phyloP scores from a whole-genome alignment of 2,797 vertebrate genomes.

The Falco rusticolus region DNA sequence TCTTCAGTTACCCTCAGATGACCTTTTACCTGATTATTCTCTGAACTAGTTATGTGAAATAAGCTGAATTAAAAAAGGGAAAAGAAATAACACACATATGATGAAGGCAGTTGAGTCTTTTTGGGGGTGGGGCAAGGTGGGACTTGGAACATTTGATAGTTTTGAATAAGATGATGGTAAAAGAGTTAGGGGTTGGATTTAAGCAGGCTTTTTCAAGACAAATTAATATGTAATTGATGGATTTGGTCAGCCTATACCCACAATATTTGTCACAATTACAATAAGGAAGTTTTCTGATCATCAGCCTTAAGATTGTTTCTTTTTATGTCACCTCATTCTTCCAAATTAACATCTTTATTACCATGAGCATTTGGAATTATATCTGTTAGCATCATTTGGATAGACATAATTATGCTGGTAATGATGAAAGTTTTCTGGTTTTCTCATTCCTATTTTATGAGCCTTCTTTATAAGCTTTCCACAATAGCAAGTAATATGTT shows the following conservation, averaged over 20 bases:
- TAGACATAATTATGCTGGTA: background rate
- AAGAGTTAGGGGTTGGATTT: background rate
- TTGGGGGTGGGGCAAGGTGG: background rate
- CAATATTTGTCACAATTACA: background rate
- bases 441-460: background rate
- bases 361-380: background rate
- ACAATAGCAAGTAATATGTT: background rate
- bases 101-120: background rate
- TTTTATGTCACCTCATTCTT: background rate
- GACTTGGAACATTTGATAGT: background rate
- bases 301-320: background rate
- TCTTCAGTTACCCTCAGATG: background rate
- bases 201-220: background rate
- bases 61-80: background rate
- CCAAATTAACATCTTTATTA: background rate
- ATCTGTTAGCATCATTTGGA: background rate
- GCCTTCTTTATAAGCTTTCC: background rate
- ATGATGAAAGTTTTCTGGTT: background rate
- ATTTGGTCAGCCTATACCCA: background rate
- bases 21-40: background rate
- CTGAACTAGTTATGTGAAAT: background rate
- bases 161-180: background rate
- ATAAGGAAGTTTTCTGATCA: background rate
- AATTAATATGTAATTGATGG: background rate
- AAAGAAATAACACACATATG: background rate